These are phyloP conservation scores for Pogonophryne albipinna DNA, from an alignment of 2,797 vertebrate genomes.

Conservation along the genomic window DNA sequence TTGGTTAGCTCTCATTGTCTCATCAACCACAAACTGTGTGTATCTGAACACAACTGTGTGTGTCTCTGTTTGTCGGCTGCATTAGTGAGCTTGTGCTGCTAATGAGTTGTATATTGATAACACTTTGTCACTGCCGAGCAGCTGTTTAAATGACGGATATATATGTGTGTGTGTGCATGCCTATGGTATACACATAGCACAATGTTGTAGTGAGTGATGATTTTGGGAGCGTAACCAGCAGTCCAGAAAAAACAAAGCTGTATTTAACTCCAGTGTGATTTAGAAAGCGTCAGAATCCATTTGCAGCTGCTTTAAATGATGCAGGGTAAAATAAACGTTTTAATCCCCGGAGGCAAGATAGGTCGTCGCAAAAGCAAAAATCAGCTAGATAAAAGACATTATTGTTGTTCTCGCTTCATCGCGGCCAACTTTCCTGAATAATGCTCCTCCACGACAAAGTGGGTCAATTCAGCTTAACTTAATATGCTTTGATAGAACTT, in stretches of 20 bases:
- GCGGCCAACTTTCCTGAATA: not conserved
- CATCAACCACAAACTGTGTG: constrained; percentile 25
- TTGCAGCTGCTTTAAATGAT: constrained; percentile 7
- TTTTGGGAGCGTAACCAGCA: not conserved
- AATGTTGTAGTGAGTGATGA: constrained; percentile 30
- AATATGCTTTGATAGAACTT: not conserved
- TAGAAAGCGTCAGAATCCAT: not conserved
- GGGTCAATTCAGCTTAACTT: not conserved
- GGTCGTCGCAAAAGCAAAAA: not conserved
- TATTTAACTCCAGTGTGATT: constrained; percentile 7
- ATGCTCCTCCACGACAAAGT: not conserved
- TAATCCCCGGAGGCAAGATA: not conserved
- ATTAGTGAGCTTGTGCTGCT: constrained; percentile 33
- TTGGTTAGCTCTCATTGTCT: constrained; percentile 28
- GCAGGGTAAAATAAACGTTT: not conserved
- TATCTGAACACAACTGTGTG: not conserved
- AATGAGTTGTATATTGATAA: constrained; percentile 45
- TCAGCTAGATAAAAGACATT: not conserved
- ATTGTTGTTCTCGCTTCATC: not conserved
- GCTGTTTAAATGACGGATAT: constrained; percentile 52
- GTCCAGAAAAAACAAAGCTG: constrained; percentile 18
- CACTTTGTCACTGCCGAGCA: constrained; percentile 51
- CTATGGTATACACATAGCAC: not conserved
- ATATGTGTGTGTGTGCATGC: constrained; percentile 1
- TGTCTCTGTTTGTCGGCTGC: constrained; percentile 9